Base-by-base conservation (phyloP, 2,888 invertebrate genomes). In the Neoaliturus tenellus region DNA sequence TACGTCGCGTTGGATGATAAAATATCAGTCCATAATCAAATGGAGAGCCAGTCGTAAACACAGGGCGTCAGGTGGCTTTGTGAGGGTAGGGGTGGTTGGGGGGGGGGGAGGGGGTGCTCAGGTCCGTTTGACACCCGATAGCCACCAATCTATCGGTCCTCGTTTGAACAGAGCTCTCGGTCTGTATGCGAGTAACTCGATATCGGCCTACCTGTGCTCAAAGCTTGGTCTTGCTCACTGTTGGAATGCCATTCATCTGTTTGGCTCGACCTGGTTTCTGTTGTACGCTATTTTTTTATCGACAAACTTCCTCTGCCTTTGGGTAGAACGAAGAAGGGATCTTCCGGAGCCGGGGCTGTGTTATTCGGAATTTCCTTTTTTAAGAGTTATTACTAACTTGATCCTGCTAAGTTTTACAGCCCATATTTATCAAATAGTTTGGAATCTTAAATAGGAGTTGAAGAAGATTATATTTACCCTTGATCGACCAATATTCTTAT, bases 21-120 rank as follows among this genome's bases (percentile, higher is more conserved):
- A 62, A 62, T 62, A 62, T 62, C 28, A 62, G 28, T 55, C 62
- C 55, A 55, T 62, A 62, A 62, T 62, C 62, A 62, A 14, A 62
- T 62, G 31, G 6, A 62, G 6, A 5, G n/a, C n/a, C n/a, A 51
- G 14, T 62, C 62, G 62, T 62, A 62, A 62, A 62, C 62, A 62
- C 62, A 62, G 28, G 31, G 62, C 14, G 25, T 62, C 62, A 62
- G 62, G 62, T 62, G 62, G 4, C 62, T 8, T 2, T 2, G 55
- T 20, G 2, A 3, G 62, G 31, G 62, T 28, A 12, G 62, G 17
- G 62, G 25, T 12, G 62, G 31, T 12, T n/a, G 1, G 55, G 55
- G 2, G 20, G 62, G 31, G 62, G 62, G 28, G 62, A 5, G 62
- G 25, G 28, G 62, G 31, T 12, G 4, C 3, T 6, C 5, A 28